Percentiles rank a stretch among this genome's conserved stretches.
Evolutionary conservation across 1,140 invertebrate species (phyloP).

Genomic region (Piezodorus guildinii): DNA sequence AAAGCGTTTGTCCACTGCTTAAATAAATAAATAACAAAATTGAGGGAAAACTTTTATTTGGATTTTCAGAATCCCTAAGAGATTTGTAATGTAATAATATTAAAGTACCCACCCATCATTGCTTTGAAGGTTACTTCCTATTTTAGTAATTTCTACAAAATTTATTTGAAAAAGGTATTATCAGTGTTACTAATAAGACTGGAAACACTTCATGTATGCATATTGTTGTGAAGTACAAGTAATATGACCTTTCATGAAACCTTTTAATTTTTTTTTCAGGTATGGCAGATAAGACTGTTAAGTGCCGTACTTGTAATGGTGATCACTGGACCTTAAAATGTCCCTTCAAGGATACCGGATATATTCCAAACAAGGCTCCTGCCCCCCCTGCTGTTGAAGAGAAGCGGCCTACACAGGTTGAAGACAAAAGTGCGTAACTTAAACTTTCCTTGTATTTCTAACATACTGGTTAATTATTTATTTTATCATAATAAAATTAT

Average conservation of each 20-base stretch:
- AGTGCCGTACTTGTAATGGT: conserved; percentile 87
- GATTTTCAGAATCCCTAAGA: too few relatives aligned
- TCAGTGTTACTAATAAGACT: too few relatives aligned
- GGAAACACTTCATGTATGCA: too few relatives aligned
- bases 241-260: neutral
- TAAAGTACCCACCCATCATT: too few relatives aligned
- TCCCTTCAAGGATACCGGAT: conserved; percentile 83
- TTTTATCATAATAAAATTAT: neutral
- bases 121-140: too few relatives aligned
- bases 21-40: too few relatives aligned
- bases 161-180: too few relatives aligned
- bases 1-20: too few relatives aligned
- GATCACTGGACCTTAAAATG: conserved; percentile 97
- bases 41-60: too few relatives aligned
- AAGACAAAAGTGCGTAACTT: conserved; percentile 18
- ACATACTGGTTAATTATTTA: neutral
- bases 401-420: conserved; percentile 11
- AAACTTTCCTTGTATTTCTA: neutral
- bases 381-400: conserved; percentile 25
- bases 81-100: too few relatives aligned
- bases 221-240: too few relatives aligned
- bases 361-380: conserved; percentile 42
- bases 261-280: conserved; percentile 14
- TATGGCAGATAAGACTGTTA: conserved; percentile 64
- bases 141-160: too few relatives aligned